These are phyloP conservation scores for Ctenosaura bakeri DNA, from an alignment of 2,797 vertebrate genomes.

Conservation along the genomic window DNA sequence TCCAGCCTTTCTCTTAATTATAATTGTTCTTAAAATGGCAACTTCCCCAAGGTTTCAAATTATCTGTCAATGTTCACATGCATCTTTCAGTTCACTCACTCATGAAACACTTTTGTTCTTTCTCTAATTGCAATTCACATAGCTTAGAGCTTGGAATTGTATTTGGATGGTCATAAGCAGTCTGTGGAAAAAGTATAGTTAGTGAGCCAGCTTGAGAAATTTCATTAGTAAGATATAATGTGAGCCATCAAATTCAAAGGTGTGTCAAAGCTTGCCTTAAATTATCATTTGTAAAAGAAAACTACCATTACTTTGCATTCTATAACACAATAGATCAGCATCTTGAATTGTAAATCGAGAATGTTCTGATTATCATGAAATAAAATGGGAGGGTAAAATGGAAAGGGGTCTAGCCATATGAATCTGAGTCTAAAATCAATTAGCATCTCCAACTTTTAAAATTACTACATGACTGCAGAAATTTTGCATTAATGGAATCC, in stretches of 20 bases:
- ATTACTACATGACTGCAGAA: background rate
- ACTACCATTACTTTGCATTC: constrained; percentile 8
- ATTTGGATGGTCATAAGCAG: background rate
- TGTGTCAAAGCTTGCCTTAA: constrained; percentile 30
- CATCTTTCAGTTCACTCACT: background rate
- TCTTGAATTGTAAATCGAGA: constrained; percentile 24
- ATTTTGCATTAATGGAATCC: background rate
- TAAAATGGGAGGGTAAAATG: background rate
- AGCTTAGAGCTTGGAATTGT: constrained; percentile 28
- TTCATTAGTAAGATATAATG: constrained; percentile 49
- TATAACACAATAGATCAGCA: background rate
- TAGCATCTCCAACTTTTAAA: background rate
- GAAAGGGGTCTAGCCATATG: constrained; percentile 25
- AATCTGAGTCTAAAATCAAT: constrained; percentile 24
- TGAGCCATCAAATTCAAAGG: constrained; percentile 32
- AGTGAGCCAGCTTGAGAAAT: constrained; percentile 28
- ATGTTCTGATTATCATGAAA: background rate
- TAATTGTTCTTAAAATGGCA: background rate
- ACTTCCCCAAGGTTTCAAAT: background rate
- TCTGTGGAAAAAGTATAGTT: constrained; percentile 13
- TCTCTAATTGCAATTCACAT: constrained; percentile 14
- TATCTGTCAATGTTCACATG: background rate
- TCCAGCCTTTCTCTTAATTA: background rate
- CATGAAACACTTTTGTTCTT: background rate
- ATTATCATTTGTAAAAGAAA: constrained; percentile 37